Evolutionary conservation across 30 jellyfish, hydroid and myxozoan species (phyloP), one percentile per base, ranked within the genome.

Genomic region (Aurelia aurita): DNA sequence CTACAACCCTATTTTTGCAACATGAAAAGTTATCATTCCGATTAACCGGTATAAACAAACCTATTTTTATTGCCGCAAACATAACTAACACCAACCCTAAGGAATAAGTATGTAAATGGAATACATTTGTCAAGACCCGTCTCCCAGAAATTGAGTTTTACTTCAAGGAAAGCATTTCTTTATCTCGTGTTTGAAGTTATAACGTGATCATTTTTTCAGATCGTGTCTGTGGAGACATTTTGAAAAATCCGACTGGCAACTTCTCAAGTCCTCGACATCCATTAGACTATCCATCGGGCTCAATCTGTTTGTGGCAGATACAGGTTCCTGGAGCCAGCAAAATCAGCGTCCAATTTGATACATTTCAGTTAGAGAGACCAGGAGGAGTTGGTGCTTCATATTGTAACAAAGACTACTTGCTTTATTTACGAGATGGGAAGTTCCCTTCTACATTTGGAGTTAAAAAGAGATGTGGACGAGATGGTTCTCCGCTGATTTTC

Each of bases 391-490:
- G 31, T 11, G 73, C 13, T 5, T 69, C 39, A 22, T 39, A 39
- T 39, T 92, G 98, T 77, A 77, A 69, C 54, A 86, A 71, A 43
- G 96, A 92, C 58, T 85, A 77, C 81, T 53, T 92, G 77, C 65
- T 90, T 13, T 46, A 63, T 27, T 62, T 84, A 31, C 80, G 59
- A 14, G 97, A 90, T 61, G 97, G 95, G 4, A 51, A 46, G 11
- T 90, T 83, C 63, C 95, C 97, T 10, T 90, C 97, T 7, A 53
- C 82, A 18, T 90, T 57, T 77, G 92, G 87, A 14, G 91, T 73
- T n/a, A 72, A 83, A 68, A 90, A 80, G 60, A 66, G 91, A 26
- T 92, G 98, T 49, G 98, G 96, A 20, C 39, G 68, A 49, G 89
- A 79, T 28, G 80, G 53, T 4, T 19, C 86, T 3, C 91, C 96